Evolutionary conservation across 2,888 invertebrate species (phyloP).

Genomic region (Lymantria dispar): DNA sequence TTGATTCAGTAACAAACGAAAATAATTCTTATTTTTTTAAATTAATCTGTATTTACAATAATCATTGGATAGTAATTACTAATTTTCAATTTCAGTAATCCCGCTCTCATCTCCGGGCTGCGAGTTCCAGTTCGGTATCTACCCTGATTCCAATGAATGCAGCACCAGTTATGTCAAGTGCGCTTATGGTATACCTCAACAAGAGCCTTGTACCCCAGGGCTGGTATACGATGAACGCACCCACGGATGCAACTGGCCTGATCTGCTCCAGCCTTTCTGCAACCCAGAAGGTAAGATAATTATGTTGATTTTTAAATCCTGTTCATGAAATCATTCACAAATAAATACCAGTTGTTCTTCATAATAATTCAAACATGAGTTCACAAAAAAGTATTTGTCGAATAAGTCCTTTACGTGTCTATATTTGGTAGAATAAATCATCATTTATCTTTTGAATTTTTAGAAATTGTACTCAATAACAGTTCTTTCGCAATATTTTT

Average conservation of each 20-base stretch:
- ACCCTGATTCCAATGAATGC: constrained; percentile 90
- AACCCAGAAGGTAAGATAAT: constrained; percentile 89
- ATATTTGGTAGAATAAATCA: too few species aligned
- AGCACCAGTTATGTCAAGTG: constrained; percentile 94
- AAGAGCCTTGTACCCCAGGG: constrained; percentile 92
- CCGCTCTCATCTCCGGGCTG: constrained; percentile 92
- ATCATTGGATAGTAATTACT: background rate
- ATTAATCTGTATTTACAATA: background rate
- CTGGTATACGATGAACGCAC: constrained; percentile 93
- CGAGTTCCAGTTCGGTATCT: constrained; percentile 94
- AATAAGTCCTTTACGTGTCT: too few species aligned
- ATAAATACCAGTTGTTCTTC: too few species aligned
- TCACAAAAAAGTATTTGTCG: too few species aligned
- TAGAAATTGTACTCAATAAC: too few species aligned
- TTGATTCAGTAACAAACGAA: too few species aligned
- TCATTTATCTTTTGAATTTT: too few species aligned
- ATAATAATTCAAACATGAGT: too few species aligned
- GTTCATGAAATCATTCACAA: too few species aligned
- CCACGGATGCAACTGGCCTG: constrained; percentile 97
- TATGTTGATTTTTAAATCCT: too few species aligned
- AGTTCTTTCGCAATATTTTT: too few species aligned
- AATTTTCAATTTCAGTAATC: constrained; percentile 82
- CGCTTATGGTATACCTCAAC: constrained; percentile 90
- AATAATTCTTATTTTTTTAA: background rate
- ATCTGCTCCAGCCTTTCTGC: constrained; percentile 92